These are phyloP conservation scores for Seira musarum DNA, from an alignment of 2,888 invertebrate species.

Conservation along the genomic window DNA sequence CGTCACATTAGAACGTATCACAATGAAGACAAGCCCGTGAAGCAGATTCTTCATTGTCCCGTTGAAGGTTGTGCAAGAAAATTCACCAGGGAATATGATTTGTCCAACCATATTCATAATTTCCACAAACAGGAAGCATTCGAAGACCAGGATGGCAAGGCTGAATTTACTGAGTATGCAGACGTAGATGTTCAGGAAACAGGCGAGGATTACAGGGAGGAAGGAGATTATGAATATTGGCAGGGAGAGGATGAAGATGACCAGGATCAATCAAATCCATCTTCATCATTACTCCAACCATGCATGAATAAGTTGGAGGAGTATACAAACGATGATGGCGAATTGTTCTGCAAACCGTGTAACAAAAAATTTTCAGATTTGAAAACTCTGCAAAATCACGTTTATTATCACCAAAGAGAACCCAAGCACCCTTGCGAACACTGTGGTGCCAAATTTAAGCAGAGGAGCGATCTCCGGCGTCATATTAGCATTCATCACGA, in stretches of 20 bases:
- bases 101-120: slow-evolving; percentile 45
- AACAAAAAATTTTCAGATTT: slow-evolving; percentile 51
- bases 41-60: slow-evolving; percentile 43
- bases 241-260: neutral
- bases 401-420: slow-evolving; percentile 55
- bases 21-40: slow-evolving; percentile 32
- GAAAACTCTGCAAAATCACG: slow-evolving; percentile 47
- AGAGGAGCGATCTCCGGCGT: slow-evolving; percentile 50
- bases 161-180: slow-evolving; percentile 1
- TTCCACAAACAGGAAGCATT: slow-evolving; percentile 15
- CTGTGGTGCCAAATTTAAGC: slow-evolving; percentile 57
- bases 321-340: slow-evolving; percentile 48
- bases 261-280: neutral
- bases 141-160: slow-evolving; percentile 1
- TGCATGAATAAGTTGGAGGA: slow-evolving; percentile 49
- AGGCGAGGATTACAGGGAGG: neutral
- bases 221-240: neutral
- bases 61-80: slow-evolving; percentile 37
- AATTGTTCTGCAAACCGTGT: slow-evolving; percentile 48
- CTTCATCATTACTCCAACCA: slow-evolving; percentile 37
- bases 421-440: slow-evolving; percentile 42
- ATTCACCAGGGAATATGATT: slow-evolving; percentile 54
- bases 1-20: slow-evolving; percentile 56
- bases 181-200: neutral
- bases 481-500: slow-evolving; percentile 55